phyloP scores from a whole-genome alignment of 2,888 invertebrate species.

The Hydropsyche betteni region DNA sequence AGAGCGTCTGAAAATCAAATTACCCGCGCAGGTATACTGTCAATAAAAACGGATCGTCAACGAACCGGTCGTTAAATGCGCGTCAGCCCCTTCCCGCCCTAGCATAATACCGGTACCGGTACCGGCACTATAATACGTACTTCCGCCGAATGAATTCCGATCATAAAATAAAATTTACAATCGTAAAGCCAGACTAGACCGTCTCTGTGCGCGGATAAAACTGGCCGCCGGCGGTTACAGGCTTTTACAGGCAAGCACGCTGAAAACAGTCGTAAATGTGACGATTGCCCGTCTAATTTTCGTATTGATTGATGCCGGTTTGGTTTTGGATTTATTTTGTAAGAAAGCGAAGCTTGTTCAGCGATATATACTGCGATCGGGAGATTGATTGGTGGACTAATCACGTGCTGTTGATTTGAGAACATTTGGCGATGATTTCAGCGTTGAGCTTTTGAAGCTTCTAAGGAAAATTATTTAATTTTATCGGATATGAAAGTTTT shows the following conservation, averaged over 20 bases:
- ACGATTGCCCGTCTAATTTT: background rate
- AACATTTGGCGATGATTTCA: no score
- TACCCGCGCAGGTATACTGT: slow-evolving; percentile 36
- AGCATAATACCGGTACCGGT: no score
- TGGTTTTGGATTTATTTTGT: background rate
- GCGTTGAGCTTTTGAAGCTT: no score
- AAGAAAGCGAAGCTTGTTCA: no score
- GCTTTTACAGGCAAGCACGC: background rate
- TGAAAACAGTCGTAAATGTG: background rate
- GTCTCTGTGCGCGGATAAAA: background rate
- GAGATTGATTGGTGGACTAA: no score
- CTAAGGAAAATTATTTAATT: no score
- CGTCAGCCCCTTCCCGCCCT: slow-evolving; percentile 28
- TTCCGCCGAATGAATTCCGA: slow-evolving; percentile 61
- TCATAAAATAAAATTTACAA: slow-evolving; percentile 69
- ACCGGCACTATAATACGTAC: no score
- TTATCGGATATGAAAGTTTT: no score
- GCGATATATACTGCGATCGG: no score
- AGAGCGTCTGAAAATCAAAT: slow-evolving; percentile 38
- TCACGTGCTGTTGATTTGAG: no score
- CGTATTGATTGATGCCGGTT: background rate
- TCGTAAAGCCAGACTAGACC: slow-evolving; percentile 58
- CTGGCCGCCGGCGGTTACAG: background rate
- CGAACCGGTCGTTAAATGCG: slow-evolving; percentile 34
- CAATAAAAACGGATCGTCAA: slow-evolving; percentile 43